Conservation (phyloP, 2,888 invertebrate species). For the Sinhomidia bicolor region DNA sequence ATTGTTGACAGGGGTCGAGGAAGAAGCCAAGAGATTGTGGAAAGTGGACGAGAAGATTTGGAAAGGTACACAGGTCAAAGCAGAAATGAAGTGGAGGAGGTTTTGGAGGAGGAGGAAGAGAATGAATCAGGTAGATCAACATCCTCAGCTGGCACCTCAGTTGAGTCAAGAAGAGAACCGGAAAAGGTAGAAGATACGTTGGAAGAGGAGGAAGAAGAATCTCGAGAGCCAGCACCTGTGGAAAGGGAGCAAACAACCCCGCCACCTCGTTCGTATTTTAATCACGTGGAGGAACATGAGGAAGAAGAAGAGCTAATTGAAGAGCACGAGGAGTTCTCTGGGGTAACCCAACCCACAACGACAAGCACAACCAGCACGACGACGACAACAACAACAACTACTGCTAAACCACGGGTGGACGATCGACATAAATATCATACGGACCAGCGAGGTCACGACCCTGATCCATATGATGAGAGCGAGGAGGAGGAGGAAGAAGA, state of each 20-base stretch:
- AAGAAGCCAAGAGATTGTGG: conserved; percentile 75
- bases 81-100: conserved; percentile 35
- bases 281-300: conserved; percentile 66
- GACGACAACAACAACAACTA: conserved; percentile 47
- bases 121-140: conserved; percentile 20
- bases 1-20: not conserved
- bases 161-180: conserved; percentile 39
- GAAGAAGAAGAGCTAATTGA: conserved; percentile 66
- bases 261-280: conserved; percentile 1
- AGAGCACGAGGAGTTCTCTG: conserved; percentile 37
- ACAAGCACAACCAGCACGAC: conserved; percentile 51
- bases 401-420: not conserved
- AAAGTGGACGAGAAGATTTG: conserved; percentile 76
- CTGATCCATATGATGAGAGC: conserved; percentile 63
- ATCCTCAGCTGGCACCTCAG: not conserved
- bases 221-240: conserved; percentile 19
- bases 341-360: conserved; percentile 10
- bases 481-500: conserved; percentile 73
- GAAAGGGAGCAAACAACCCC: conserved; percentile 58
- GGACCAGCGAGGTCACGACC: conserved; percentile 54
- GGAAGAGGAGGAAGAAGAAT: conserved; percentile 62
- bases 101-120: conserved; percentile 51
- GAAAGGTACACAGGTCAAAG: conserved; percentile 72
- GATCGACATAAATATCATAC: conserved; percentile 39
- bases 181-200: conserved; percentile 24